Conservation (phyloP, 2,888 invertebrate genomes). For the Lasioglossum vierecki region DNA sequence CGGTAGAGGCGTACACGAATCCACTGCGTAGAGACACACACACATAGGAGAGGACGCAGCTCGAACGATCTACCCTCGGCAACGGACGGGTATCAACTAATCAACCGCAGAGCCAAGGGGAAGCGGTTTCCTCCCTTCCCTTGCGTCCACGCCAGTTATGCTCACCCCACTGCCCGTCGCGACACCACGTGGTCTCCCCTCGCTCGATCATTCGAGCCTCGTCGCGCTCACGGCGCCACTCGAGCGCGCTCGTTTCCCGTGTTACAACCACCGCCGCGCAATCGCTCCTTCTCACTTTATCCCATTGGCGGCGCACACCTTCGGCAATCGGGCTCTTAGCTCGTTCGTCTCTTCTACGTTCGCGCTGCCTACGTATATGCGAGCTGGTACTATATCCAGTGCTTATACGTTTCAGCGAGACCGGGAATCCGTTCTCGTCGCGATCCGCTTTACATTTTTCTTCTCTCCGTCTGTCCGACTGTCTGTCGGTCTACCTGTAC, state of each 20-base stretch:
- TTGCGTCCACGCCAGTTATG: slow-evolving; percentile 69
- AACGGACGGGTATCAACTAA: slow-evolving; percentile 77
- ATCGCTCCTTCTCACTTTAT: slow-evolving; percentile 42
- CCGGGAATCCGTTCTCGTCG: slow-evolving; percentile 51
- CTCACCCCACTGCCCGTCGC: slow-evolving; percentile 48
- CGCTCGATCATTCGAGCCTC: slow-evolving; percentile 62
- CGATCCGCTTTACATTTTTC: slow-evolving; percentile 58
- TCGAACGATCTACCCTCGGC: slow-evolving; percentile 64
- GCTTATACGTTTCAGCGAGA: slow-evolving; percentile 37
- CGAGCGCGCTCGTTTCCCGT: slow-evolving; percentile 33
- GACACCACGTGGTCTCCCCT: slow-evolving; percentile 78
- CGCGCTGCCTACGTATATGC: slow-evolving; percentile 20
- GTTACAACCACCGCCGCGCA: slow-evolving; percentile 74
- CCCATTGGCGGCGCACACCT: slow-evolving; percentile 17
- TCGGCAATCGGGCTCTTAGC: slow-evolving; percentile 52
- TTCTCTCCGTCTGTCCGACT: slow-evolving; percentile 3
- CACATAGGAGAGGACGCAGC: slow-evolving; percentile 10
- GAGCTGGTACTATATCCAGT: not conserved
- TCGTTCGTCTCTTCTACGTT: slow-evolving; percentile 51
- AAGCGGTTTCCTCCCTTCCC: slow-evolving; percentile 77
- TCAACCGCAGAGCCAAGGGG: slow-evolving; percentile 61
- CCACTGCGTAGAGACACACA: slow-evolving; percentile 18
- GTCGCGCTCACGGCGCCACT: slow-evolving; percentile 30
- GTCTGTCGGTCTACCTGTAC: too few relatives aligned
- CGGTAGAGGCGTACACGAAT: slow-evolving; percentile 12